Evolutionary conservation across 2,888 invertebrate species (phyloP).

Genomic region (Seira musarum): DNA sequence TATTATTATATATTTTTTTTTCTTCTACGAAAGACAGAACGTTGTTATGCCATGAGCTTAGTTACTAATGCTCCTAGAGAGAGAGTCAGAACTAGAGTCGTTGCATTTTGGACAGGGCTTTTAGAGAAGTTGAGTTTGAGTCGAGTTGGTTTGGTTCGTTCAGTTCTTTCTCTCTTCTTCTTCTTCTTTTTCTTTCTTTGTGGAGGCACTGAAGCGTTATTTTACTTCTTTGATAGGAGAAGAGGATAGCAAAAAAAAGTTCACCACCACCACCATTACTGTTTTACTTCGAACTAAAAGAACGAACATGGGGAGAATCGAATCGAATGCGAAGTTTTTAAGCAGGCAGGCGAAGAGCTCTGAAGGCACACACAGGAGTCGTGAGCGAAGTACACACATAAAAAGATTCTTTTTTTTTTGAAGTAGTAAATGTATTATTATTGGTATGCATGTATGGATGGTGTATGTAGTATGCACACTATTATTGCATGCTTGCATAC

Average conservation of each 20-base stretch:
- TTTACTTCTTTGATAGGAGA: constrained; percentile 22
- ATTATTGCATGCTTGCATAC: constrained; percentile 45
- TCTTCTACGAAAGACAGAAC: constrained; percentile 23
- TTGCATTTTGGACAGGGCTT: constrained; percentile 59
- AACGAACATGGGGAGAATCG: constrained; percentile 4
- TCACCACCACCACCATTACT: constrained; percentile 43
- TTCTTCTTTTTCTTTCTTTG: constrained; percentile 23
- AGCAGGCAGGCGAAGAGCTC: too few relatives aligned
- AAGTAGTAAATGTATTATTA: constrained; percentile 18
- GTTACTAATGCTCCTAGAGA: constrained; percentile 48
- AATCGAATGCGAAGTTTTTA: too few relatives aligned
- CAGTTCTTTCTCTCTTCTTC: not conserved
- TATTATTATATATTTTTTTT: not conserved
- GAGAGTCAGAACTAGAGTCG: not conserved
- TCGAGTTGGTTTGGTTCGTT: constrained; percentile 23
- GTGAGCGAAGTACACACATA: constrained; percentile 3
- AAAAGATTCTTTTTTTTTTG: not conserved
- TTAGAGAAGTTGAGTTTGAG: constrained; percentile 26
- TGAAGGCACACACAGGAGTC: not conserved
- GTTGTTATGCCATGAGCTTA: constrained; percentile 49
- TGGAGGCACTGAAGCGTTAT: constrained; percentile 60
- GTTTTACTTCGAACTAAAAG: constrained; percentile 13
- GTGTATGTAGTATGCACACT: constrained; percentile 36
- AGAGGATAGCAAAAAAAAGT: constrained; percentile 29
- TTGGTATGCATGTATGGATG: constrained; percentile 32